phyloP scores from a whole-genome alignment of 2,888 invertebrate species.

The Hypercompe scribonia region DNA sequence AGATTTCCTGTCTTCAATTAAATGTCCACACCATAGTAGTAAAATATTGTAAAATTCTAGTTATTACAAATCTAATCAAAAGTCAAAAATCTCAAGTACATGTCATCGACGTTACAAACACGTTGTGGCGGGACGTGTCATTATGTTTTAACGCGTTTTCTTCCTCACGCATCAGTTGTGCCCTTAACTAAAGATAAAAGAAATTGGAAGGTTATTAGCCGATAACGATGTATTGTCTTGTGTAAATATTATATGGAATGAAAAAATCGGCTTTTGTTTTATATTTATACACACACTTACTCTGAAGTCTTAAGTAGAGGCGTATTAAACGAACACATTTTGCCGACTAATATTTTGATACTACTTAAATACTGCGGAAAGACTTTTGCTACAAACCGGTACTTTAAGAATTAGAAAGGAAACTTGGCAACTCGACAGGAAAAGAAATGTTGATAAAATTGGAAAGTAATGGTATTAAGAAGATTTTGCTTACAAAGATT shows the following conservation, averaged over 20 bases:
- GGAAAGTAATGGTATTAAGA: not conserved
- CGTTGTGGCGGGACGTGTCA: slow-evolving; percentile 34
- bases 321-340: not conserved
- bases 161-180: slow-evolving; percentile 26
- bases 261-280: not conserved
- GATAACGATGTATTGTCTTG: slow-evolving; percentile 13
- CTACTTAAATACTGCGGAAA: too few relatives aligned
- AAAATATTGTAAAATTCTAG: not conserved
- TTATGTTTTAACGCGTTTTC: slow-evolving; percentile 33
- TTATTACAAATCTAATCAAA: not conserved
- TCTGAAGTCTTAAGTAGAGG: not conserved
- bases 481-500: not conserved
- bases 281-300: not conserved
- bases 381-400: too few relatives aligned
- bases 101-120: slow-evolving; percentile 41
- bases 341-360: not conserved
- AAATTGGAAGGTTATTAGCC: slow-evolving; percentile 18
- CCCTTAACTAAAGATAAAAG: slow-evolving; percentile 30
- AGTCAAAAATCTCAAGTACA: slow-evolving; percentile 18
- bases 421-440: not conserved
- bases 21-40: not conserved
- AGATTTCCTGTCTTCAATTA: not conserved
- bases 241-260: not conserved
- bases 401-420: not conserved
- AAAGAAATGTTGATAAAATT: not conserved